These are phyloP conservation scores for Nesoenas mayeri DNA, from an alignment of 2,113 vertebrate genomes.

Conservation along the genomic window DNA sequence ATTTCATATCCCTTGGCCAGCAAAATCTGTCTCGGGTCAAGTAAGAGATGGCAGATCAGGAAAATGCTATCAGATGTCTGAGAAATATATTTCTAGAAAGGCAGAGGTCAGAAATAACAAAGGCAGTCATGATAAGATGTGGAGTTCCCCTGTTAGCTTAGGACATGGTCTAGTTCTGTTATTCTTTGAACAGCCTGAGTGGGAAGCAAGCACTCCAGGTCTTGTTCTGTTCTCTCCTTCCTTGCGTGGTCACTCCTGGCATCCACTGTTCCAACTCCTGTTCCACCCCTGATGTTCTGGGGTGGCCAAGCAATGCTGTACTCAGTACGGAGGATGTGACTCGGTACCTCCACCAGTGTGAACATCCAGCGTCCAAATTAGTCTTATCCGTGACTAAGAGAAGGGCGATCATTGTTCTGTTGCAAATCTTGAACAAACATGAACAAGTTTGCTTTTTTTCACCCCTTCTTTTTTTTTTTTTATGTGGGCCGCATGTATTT, in stretches of 20 bases:
- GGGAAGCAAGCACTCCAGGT: background rate
- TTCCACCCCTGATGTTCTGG: background rate
- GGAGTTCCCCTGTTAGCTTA: background rate
- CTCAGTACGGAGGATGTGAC: background rate
- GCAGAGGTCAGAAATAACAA: background rate
- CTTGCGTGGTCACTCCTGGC: background rate
- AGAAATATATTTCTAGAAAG: background rate
- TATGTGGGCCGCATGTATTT: accelerated
- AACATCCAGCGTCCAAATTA: background rate
- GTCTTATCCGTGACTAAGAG: accelerated
- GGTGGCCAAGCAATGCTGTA: background rate
- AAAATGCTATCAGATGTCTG: background rate
- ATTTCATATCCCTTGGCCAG: background rate
- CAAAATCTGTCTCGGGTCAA: background rate
- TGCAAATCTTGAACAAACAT: background rate
- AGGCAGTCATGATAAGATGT: background rate
- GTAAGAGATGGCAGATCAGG: background rate
- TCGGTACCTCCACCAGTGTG: accelerated
- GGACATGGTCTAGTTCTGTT: background rate
- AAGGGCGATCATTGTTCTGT: background rate
- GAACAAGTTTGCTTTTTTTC: background rate
- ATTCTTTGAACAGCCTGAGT: background rate
- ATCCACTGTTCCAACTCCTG: accelerated
- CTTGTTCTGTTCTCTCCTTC: background rate
- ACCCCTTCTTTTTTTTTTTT: background rate